Evolutionary conservation across 2,113 vertebrate species (phyloP).

Genomic region (Corvus cornix): DNA sequence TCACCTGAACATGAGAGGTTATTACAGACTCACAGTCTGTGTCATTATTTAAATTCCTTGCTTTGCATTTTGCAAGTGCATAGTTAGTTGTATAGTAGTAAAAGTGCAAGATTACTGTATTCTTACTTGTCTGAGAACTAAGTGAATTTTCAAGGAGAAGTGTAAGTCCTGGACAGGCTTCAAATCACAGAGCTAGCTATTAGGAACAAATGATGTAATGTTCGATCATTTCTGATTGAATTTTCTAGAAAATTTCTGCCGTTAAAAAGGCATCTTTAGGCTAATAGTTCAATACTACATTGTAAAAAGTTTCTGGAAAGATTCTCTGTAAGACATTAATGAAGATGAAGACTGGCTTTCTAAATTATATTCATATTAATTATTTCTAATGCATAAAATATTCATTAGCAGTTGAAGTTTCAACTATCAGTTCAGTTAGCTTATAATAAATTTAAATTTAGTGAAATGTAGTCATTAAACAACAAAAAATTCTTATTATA

Average conservation of each 20-base stretch:
- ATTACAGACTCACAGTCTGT: background rate
- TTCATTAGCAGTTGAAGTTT: background rate
- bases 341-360: background rate
- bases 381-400: background rate
- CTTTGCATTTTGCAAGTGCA: background rate
- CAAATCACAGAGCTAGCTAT: background rate
- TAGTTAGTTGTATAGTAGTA: background rate
- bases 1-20: background rate
- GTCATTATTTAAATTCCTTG: background rate
- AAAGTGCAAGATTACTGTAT: background rate
- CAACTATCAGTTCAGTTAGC: background rate
- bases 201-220: background rate
- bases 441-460: slow-evolving; percentile 1
- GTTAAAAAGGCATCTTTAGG: background rate
- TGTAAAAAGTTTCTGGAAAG: background rate
- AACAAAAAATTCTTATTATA: background rate
- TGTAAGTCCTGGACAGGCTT: background rate
- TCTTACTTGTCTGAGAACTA: background rate
- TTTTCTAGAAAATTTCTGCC: background rate
- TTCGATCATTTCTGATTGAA: background rate
- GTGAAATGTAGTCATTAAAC: background rate
- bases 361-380: background rate
- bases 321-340: background rate
- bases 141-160: background rate
- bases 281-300: background rate